phyloP scores from a whole-genome alignment of 2,113 vertebrate genomes.

The Alligator mississippiensis region DNA sequence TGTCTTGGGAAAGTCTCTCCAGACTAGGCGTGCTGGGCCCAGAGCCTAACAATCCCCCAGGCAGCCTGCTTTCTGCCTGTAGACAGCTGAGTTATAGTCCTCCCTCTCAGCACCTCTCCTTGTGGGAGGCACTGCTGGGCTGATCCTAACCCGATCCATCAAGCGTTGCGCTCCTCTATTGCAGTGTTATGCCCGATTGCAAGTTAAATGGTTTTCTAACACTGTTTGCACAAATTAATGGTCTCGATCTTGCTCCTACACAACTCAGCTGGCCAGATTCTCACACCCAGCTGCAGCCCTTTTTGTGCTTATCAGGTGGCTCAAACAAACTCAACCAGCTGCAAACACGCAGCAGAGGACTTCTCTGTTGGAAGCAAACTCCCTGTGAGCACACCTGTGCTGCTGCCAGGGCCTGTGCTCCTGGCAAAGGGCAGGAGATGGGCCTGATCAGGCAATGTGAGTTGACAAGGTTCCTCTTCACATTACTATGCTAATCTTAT shows the following conservation, averaged over 20 bases:
- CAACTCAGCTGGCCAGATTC: neutral
- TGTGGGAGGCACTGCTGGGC: neutral
- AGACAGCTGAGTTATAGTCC: neutral
- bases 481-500: neutral
- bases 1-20: neutral
- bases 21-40: rapidly evolving
- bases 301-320: neutral
- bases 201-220: neutral
- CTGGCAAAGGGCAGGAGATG: neutral
- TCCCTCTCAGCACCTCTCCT: neutral
- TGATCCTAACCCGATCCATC: neutral
- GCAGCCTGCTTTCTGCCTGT: neutral
- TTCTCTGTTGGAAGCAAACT: neutral
- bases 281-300: neutral
- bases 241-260: no score
- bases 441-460: neutral
- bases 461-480: neutral
- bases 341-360: neutral
- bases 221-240: neutral
- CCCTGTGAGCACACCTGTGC: neutral
- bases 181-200: neutral
- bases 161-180: no score
- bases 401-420: neutral
- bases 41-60: neutral
- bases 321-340: neutral